Percentiles rank a stretch among this genome's conserved stretches.
Conservation (phyloP, 2,888 invertebrate genomes). For the Dioctria linearis region DNA sequence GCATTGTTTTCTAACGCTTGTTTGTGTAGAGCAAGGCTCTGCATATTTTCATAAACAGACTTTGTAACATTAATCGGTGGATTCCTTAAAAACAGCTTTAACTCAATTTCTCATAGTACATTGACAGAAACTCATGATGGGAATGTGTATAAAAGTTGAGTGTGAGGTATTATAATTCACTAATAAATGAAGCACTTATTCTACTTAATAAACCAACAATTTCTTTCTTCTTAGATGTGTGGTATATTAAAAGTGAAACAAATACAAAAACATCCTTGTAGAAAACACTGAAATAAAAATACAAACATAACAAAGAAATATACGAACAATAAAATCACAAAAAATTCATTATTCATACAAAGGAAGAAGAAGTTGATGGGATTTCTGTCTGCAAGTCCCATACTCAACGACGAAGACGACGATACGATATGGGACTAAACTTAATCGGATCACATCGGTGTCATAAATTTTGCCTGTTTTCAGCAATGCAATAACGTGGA, state of each 20-base stretch:
- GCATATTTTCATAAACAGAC: too few species aligned
- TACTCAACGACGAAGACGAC: slow-evolving; percentile 13
- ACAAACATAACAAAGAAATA: not conserved
- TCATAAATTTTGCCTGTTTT: slow-evolving; percentile 46
- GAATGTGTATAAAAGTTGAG: too few species aligned
- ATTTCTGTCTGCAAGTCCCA: slow-evolving; percentile 24
- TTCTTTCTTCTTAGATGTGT: too few species aligned
- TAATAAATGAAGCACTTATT: too few species aligned
- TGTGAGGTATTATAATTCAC: too few species aligned
- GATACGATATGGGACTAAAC: slow-evolving; percentile 29
- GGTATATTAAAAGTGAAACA: not conserved
- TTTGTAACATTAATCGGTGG: too few species aligned
- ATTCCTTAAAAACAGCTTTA: too few species aligned
- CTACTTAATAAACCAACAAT: too few species aligned
- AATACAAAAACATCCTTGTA: not conserved
- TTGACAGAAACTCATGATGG: too few species aligned
- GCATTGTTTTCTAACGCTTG: too few species aligned
- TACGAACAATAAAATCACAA: not conserved
- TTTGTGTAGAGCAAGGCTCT: too few species aligned
- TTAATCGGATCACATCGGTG: slow-evolving; percentile 51
- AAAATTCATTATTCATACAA: slow-evolving; percentile 7
- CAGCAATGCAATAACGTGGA: slow-evolving; percentile 41
- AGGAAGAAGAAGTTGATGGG: slow-evolving; percentile 21
- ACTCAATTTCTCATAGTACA: too few species aligned
- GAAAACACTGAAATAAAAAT: not conserved